Evolutionary conservation across 2,888 invertebrate species (phyloP).

Genomic region (Conchocele bisecta): DNA sequence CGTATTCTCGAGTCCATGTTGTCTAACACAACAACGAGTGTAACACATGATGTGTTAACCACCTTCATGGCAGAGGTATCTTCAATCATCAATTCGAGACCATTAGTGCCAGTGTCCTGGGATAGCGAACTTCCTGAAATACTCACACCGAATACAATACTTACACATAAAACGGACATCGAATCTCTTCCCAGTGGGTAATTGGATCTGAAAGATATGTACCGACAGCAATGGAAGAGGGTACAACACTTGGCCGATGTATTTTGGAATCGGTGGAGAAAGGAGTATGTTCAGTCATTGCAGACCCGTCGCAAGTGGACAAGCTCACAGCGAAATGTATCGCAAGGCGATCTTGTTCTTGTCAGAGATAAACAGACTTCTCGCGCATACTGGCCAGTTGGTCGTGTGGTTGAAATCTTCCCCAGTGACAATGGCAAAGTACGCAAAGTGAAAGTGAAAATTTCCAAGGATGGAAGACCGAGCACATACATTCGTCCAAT

Average conservation of each 20-base stretch:
- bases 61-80: conserved; percentile 44
- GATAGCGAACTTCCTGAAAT: conserved; percentile 27
- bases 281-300: conserved; percentile 15
- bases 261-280: conserved; percentile 38
- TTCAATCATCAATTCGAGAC: conserved; percentile 32
- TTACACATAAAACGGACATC: conserved; percentile 15
- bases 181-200: not conserved
- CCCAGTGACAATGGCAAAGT: conserved; percentile 21
- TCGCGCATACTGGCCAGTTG: conserved; percentile 30
- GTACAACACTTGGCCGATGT: conserved; percentile 26
- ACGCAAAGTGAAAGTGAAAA: conserved; percentile 15
- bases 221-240: conserved; percentile 25
- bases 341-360: conserved; percentile 21
- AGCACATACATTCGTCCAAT: conserved; percentile 4
- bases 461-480: not conserved
- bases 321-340: conserved; percentile 5
- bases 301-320: conserved; percentile 29
- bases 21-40: conserved; percentile 1
- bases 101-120: conserved; percentile 22
- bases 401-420: conserved; percentile 1
- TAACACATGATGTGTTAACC: conserved; percentile 38
- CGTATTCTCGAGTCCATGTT: conserved; percentile 30
- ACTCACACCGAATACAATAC: conserved; percentile 11
- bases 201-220: conserved; percentile 25
- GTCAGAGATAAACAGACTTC: conserved; percentile 5